A percentile compares a stretch with the other conserved stretches of the same genome.
Conservation (phyloP, 2,797 vertebrate species). For the Melopsittacus undulatus region DNA sequence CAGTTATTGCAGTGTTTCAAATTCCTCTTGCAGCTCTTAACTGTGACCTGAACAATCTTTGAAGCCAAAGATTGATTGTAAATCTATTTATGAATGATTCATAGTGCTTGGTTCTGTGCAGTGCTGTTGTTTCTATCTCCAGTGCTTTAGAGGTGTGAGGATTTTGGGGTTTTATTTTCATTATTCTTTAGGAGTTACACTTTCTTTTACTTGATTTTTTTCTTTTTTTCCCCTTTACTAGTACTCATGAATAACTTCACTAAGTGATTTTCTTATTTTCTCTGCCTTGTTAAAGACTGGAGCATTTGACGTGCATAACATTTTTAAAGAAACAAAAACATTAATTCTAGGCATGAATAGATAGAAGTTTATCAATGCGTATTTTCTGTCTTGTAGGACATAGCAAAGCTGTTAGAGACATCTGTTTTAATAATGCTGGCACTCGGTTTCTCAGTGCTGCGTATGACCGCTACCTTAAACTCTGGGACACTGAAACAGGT, state of each 20-base stretch:
- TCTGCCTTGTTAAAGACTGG: not conserved
- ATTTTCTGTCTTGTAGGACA: constrained; percentile 81
- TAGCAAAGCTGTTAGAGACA: constrained; percentile 96
- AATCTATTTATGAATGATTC: not conserved
- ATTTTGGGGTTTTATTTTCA: not conserved
- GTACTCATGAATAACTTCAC: not conserved
- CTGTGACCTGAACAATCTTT: not conserved
- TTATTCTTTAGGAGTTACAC: not conserved
- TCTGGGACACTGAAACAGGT: constrained; percentile 99
- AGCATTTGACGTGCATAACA: not conserved
- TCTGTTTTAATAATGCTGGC: constrained; percentile 94
- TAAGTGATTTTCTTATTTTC: not conserved
- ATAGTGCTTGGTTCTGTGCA: not conserved
- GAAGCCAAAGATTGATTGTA: not conserved
- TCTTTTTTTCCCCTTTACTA: not conserved
- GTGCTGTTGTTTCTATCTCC: not conserved
- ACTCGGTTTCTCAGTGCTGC: constrained; percentile 94
- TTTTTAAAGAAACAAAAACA: not conserved
- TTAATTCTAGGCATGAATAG: not conserved
- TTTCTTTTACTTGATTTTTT: not conserved
- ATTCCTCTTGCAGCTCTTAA: not conserved
- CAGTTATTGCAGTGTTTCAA: not conserved
- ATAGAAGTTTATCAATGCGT: not conserved
- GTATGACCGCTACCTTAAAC: constrained; percentile 95
- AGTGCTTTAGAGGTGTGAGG: not conserved